phyloP scores from a whole-genome alignment of 2,113 vertebrate species.

The Piprites chloris region DNA sequence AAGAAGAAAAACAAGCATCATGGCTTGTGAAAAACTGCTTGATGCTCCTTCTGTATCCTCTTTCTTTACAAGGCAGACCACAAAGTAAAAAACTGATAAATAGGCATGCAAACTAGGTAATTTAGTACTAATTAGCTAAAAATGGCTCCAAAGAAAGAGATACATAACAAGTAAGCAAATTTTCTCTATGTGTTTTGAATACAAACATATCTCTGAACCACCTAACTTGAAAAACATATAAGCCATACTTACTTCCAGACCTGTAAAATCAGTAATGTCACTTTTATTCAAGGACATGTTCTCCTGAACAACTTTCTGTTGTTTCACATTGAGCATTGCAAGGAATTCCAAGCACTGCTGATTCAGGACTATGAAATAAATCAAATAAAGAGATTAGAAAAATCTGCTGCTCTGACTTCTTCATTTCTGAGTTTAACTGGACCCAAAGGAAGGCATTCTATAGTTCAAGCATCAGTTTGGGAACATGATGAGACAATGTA shows the following conservation, averaged over 20 bases:
- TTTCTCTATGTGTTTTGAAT: not conserved
- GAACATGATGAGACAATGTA: not conserved
- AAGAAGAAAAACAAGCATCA: not conserved
- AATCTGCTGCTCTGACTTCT: not conserved
- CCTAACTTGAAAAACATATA: not conserved
- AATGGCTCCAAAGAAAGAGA: not conserved
- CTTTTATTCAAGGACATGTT: constrained; percentile 52
- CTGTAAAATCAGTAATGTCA: constrained; percentile 70
- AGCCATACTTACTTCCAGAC: constrained; percentile 78
- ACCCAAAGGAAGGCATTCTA: not conserved
- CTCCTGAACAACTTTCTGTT: constrained; percentile 78
- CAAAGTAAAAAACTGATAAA: not conserved
- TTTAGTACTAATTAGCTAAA: not conserved
- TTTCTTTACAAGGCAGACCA: not conserved
- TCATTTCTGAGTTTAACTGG: not conserved
- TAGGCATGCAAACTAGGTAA: not conserved
- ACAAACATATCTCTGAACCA: not conserved
- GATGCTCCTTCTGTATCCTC: not conserved
- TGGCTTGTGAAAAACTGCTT: not conserved
- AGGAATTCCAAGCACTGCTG: constrained; percentile 83
- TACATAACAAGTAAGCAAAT: not conserved
- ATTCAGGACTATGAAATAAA: constrained; percentile 75
- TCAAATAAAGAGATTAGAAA: not conserved
- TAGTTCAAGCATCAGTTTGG: not conserved
- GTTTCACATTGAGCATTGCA: constrained; percentile 79